Percentiles rank a stretch among this genome's conserved stretches.
Evolutionary conservation across 2,113 vertebrate species (phyloP).

Genomic region (Genyomyrus donnyi): DNA sequence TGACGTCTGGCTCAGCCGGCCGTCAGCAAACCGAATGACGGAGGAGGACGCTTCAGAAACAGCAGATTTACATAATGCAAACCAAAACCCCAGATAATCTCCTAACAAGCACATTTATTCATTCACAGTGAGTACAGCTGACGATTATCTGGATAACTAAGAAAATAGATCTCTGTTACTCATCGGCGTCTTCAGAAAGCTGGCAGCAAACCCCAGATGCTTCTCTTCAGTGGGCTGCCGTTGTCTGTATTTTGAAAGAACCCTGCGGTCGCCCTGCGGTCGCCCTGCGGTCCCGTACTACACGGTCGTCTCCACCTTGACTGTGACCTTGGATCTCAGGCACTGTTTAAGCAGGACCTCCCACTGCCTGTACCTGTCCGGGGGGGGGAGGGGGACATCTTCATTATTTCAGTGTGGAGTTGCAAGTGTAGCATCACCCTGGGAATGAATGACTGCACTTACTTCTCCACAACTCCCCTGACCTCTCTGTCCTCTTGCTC

Average conservation of each 20-base stretch:
- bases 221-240: not conserved
- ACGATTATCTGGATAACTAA: not conserved
- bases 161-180: constrained; percentile 6
- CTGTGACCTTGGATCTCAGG: constrained; percentile 50
- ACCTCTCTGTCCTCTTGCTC: not conserved
- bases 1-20: not conserved
- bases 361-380: constrained; percentile 64
- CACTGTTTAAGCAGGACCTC: constrained; percentile 58
- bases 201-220: not conserved
- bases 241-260: not conserved
- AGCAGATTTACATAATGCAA: not conserved
- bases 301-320: constrained; percentile 76
- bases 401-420: too few species aligned
- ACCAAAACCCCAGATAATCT: not conserved
- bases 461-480: not conserved
- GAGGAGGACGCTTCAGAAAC: not conserved
- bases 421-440: not conserved
- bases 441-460: not conserved
- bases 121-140: not conserved
- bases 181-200: too few species aligned
- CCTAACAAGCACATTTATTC: not conserved
- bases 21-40: not conserved
- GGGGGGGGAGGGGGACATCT: not conserved
- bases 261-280: not conserved
- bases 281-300: constrained; percentile 34